These are phyloP conservation scores for Acromyrmex heyeri DNA, from an alignment of 1,140 invertebrate species.

Conservation along the genomic window DNA sequence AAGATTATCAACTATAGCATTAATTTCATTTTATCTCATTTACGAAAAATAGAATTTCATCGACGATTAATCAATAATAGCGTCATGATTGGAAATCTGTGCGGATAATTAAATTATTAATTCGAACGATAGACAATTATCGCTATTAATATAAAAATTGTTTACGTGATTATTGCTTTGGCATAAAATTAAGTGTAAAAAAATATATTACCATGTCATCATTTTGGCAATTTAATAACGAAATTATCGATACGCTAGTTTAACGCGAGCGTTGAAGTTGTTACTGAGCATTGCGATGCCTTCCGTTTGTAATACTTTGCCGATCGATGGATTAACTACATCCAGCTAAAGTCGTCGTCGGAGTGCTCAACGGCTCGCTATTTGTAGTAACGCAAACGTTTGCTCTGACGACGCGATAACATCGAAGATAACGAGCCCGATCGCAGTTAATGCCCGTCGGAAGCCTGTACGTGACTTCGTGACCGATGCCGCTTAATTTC, in stretches of 20 bases:
- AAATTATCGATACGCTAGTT: background rate
- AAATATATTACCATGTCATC: background rate
- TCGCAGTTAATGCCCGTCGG: slow-evolving; percentile 55
- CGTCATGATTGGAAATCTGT: background rate
- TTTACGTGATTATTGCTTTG: background rate
- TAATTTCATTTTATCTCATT: slow-evolving; percentile 35
- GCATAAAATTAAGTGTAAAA: slow-evolving; percentile 7
- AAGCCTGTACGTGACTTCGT: slow-evolving; percentile 62
- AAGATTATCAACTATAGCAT: slow-evolving; percentile 37
- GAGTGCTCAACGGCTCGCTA: slow-evolving; percentile 17
- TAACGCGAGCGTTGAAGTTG: background rate
- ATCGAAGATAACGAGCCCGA: slow-evolving; percentile 62
- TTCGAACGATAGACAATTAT: slow-evolving; percentile 6
- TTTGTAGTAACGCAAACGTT: slow-evolving; percentile 65
- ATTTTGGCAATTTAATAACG: background rate
- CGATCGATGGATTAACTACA: slow-evolving; percentile 49
- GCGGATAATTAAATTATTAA: slow-evolving; percentile 39
- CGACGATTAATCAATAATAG: background rate
- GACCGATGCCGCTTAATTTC: slow-evolving; percentile 62
- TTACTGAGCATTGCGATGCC: background rate
- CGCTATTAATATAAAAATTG: slow-evolving; percentile 6
- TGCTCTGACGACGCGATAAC: slow-evolving; percentile 61
- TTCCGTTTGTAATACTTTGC: slow-evolving; percentile 1
- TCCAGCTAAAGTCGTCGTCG: slow-evolving; percentile 19
- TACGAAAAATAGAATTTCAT: slow-evolving; percentile 26